Evolutionary conservation across 2,797 vertebrate species (phyloP).

Genomic region (Brachyrhaphis roseni): DNA sequence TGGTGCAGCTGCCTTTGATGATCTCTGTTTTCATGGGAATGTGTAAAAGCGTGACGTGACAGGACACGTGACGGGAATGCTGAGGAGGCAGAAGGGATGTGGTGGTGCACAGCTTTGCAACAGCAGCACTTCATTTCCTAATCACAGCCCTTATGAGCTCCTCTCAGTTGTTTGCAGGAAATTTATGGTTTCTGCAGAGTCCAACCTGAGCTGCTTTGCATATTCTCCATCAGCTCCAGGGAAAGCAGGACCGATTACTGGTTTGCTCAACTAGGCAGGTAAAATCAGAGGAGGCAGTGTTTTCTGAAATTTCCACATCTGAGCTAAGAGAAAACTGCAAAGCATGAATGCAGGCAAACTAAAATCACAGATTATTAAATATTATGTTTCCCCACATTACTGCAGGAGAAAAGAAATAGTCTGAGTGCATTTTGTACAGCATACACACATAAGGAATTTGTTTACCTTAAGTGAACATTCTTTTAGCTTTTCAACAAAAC

Average conservation of each 20-base stretch:
- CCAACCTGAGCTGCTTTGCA: conserved; percentile 68
- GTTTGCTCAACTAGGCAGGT: conserved; percentile 43
- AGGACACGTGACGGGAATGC: conserved; percentile 60
- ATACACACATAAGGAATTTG: neutral
- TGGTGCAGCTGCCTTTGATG: conserved; percentile 63
- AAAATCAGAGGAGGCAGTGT: neutral
- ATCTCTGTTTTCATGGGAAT: conserved; percentile 54
- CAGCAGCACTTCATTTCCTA: conserved; percentile 22
- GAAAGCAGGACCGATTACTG: conserved; percentile 46
- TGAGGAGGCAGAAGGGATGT: conserved; percentile 66
- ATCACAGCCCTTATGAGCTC: conserved; percentile 40
- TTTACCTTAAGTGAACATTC: neutral
- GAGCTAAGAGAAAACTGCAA: neutral
- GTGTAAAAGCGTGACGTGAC: conserved; percentile 58
- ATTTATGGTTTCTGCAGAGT: conserved; percentile 70
- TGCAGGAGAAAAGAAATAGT: neutral
- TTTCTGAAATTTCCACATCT: neutral
- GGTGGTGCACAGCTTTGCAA: conserved; percentile 38
- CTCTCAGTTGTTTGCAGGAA: conserved; percentile 42
- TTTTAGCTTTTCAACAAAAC: neutral
- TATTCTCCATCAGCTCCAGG: conserved; percentile 58
- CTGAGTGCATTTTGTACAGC: neutral
- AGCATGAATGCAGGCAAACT: neutral
- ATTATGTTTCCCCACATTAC: neutral
- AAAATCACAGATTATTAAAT: neutral